Conservation (phyloP, 1,140 invertebrate genomes). For the Dendroctonus valens region DNA sequence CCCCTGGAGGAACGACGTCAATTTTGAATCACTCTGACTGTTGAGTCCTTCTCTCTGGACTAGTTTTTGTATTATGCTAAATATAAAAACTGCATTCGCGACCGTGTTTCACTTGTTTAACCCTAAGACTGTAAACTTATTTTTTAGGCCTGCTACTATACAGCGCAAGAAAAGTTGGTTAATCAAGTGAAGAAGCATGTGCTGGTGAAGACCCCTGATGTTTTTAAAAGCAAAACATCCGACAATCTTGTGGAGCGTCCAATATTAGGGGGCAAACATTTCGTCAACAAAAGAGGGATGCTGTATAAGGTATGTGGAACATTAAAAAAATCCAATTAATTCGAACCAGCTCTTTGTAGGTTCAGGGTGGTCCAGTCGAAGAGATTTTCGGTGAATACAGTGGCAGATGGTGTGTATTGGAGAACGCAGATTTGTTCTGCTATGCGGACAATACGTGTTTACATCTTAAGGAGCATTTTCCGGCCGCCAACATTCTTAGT, state of each 20-base stretch:
- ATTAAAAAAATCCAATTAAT: not conserved
- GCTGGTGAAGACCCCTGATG: constrained; percentile 43
- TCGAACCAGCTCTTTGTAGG: constrained; percentile 8
- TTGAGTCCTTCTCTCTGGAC: too few species aligned
- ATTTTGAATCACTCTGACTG: too few species aligned
- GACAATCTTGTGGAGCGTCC: constrained; percentile 39
- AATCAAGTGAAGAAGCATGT: constrained; percentile 41
- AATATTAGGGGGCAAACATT: constrained; percentile 37
- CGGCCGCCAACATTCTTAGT: constrained; percentile 59
- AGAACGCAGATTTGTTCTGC: constrained; percentile 45
- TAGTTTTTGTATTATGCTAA: too few species aligned
- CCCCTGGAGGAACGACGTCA: too few species aligned
- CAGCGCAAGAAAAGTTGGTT: constrained; percentile 39
- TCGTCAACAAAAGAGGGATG: constrained; percentile 47
- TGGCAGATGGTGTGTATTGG: constrained; percentile 48
- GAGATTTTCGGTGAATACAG: constrained; percentile 51
- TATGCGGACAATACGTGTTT: constrained; percentile 46
- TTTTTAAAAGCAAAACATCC: constrained; percentile 39
- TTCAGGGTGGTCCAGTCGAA: constrained; percentile 48
- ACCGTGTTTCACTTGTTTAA: too few species aligned
- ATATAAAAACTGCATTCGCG: too few species aligned
- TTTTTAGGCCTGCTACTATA: constrained; percentile 5
- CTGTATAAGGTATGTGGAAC: constrained; percentile 41
- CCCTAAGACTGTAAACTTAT: too few species aligned
- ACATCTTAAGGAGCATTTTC: constrained; percentile 58